Base-by-base conservation (phyloP, 2,888 invertebrate species). In the Pedicia rivosa region DNA sequence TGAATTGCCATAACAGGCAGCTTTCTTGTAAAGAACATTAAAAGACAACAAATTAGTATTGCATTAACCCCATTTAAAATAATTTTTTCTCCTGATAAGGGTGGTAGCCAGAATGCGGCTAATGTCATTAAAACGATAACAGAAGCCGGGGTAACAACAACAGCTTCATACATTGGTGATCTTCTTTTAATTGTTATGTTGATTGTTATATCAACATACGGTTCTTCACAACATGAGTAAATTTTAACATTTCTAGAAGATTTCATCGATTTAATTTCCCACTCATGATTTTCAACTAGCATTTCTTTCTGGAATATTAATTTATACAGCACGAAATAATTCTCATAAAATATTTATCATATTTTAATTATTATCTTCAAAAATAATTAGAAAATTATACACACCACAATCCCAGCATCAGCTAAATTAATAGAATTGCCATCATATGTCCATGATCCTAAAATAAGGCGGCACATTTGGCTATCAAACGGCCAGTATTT, bases 401-500 rank as follows among this genome's bases (percentile, higher is more conserved):
- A n/a, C 8, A 24, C 24, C 3, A 3, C 24, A 8, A 24, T 42
- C 15, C 47, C 39, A n/a, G 44, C 46, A 26, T 37, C 43, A 36
- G 46, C 50, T 10, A 71, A 45, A 43, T 70, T 65, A 7, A 78
- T 59, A 46, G 75, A 68, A 16, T 73, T 67, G 1, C 68, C 67
- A 37, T 65, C 64, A 50, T 75, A 70, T 1, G 74, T 71, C 72
- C 83, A 77, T 1, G 84, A 82, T 2, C 80, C 82, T 42, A 87
- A 70, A 48, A 68, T 69, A 40, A 86, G 58, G 29, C 54, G 50
- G 47, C 79, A 80, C 0, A 52, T 57, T 53, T 87, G 86, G 5
- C 59, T 59, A 55, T 87, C 87, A 32, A 65, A 70, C 0, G 87
- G 87, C 86, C 86, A 87, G 42, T 66, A 61, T 12, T 65, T 58